Conservation (phyloP, 2,888 invertebrate species). For the Drosophila basisetae region DNA sequence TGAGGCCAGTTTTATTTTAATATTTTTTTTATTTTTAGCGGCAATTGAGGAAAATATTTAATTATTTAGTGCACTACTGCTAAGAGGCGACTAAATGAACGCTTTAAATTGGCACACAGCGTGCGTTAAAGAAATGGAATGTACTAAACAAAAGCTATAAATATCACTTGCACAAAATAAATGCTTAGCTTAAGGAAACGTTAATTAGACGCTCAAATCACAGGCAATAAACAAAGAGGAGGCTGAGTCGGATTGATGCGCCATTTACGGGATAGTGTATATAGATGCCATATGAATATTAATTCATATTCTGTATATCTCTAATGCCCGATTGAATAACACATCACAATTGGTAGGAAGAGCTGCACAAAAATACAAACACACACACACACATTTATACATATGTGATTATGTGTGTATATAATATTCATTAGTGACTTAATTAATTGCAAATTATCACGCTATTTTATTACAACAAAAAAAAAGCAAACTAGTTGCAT, state of each 20-base stretch:
- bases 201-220: constrained; percentile 46
- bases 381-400: not conserved
- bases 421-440: constrained; percentile 1
- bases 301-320: constrained; percentile 33
- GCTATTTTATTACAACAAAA: constrained; percentile 2
- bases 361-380: not conserved
- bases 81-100: constrained; percentile 50
- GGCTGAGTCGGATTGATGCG: constrained; percentile 15
- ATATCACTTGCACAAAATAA: constrained; percentile 16
- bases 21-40: not conserved
- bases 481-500: not conserved
- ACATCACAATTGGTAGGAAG: constrained; percentile 20
- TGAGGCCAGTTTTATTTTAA: constrained; percentile 22
- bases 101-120: constrained; percentile 33
- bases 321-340: constrained; percentile 27
- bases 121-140: constrained; percentile 15
- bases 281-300: constrained; percentile 5
- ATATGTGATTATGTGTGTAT: not conserved
- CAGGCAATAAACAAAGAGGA: constrained; percentile 24
- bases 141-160: constrained; percentile 27
- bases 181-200: constrained; percentile 11
- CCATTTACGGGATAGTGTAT: constrained; percentile 17
- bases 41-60: constrained; percentile 28
- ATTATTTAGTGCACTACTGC: constrained; percentile 63
- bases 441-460: constrained; percentile 20